Conservation (phyloP, 2,888 invertebrate species). For the Tipula lateralis region DNA sequence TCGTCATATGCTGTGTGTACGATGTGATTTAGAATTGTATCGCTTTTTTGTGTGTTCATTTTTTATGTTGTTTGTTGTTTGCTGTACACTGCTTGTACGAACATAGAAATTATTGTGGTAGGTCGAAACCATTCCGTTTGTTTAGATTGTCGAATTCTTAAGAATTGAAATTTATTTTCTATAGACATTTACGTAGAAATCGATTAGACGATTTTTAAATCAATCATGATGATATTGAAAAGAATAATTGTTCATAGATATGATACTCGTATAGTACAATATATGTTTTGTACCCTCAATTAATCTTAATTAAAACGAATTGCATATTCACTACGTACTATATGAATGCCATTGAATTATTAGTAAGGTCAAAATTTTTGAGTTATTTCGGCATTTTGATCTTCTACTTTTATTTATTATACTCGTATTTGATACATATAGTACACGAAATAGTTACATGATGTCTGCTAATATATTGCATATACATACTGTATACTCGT, state of each 20-base stretch:
- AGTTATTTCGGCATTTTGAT: neutral
- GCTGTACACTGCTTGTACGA: neutral
- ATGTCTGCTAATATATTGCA: no score
- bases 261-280: no score
- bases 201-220: neutral
- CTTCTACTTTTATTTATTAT: neutral
- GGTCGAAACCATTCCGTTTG: conserved; percentile 20
- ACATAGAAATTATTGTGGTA: conserved; percentile 25
- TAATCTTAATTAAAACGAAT: neutral
- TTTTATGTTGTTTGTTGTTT: neutral
- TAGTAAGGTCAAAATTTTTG: neutral
- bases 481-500: no score
- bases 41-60: neutral
- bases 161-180: neutral
- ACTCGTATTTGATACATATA: no score
- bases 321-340: no score
- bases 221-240: neutral
- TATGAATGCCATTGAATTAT: neutral
- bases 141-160: neutral
- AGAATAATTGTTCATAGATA: neutral
- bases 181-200: neutral
- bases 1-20: neutral
- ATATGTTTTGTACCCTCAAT: neutral
- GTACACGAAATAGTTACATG: neutral
- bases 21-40: conserved; percentile 26